A percentile compares a stretch with the other conserved stretches of the same genome.
phyloP scores from a whole-genome alignment of 2,888 invertebrate species.

The Urechis unicinctus region DNA sequence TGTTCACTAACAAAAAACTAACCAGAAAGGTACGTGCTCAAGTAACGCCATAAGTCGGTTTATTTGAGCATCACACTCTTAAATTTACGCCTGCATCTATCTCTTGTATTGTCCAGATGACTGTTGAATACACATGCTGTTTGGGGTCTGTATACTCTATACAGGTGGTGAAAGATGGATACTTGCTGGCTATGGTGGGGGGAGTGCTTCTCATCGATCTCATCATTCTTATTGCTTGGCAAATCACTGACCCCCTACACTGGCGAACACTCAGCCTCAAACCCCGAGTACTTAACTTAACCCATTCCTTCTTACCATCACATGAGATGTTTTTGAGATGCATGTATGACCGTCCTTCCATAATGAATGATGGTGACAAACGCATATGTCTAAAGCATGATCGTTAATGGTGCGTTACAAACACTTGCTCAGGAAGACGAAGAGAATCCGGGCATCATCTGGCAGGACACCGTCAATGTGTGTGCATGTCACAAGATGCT shows the following conservation, averaged over 20 bases:
- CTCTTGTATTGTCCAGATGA: too few species aligned
- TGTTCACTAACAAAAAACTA: constrained; percentile 9
- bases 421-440: background rate
- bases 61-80: too few species aligned
- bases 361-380: too few species aligned
- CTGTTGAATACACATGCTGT: too few species aligned
- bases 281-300: too few species aligned
- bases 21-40: constrained; percentile 5
- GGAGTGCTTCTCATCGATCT: constrained; percentile 3
- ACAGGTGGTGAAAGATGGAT: constrained; percentile 9
- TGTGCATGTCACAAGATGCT: background rate
- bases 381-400: too few species aligned
- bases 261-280: background rate
- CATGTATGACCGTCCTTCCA: background rate
- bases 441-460: background rate
- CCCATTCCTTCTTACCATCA: too few species aligned
- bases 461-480: background rate
- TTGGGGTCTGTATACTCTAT: too few species aligned
- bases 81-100: too few species aligned
- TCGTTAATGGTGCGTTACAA: background rate
- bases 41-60: too few species aligned
- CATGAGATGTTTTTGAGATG: too few species aligned
- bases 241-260: constrained; percentile 2
- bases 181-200: constrained; percentile 9
- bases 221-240: constrained; percentile 7